Base-by-base conservation (phyloP, 2,797 vertebrate genomes). In the Enteromius viviparus region DNA sequence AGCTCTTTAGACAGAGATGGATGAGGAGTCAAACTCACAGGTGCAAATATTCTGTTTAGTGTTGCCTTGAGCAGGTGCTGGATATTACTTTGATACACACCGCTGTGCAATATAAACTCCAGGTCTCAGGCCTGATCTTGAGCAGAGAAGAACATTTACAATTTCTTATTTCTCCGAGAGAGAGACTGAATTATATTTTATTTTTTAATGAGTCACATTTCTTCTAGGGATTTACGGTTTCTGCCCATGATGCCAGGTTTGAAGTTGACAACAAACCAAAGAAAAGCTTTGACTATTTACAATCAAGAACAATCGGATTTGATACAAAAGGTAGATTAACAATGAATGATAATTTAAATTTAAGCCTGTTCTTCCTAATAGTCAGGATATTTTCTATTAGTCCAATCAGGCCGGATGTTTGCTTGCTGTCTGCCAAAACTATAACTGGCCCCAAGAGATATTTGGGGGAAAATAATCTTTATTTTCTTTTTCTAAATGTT, bases 1-100 rank as follows among this genome's bases (percentile, higher is more conserved):
- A 88, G 70, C 75, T 49, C 69, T 82, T 81, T 81, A 83, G 80
- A 82, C 75, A 82, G 76, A 82, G 80, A 85, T 69, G 53, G 84
- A 86, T 81, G 78, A 85, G 72, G 55, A 76, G 69, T 72, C 78
- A 37, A 80, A 68, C 40, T 78, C 64, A 32, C 60, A 83, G 45
- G 65, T 17, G 40, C 58, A 72, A 78, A 77, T 51, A 84, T 82
- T 82, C 66, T 37, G 68, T 84, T 78, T 66, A 76, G 64, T 83
- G 76, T 81, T 76, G 49, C 29, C 81, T 71, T 29, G 53, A 26
- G 58, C 82, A 79, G 47, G 23, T 53, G 82, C 66, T 80, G 80
- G 77, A 81, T 83, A 88, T 85, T 75, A 83, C 68, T 60, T 32
- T 72, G 51, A 23, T 82, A 85, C 82, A 83, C 70, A 60, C 42